A percentile compares a stretch with the other conserved stretches of the same genome.
Conservation (phyloP, 2,113 vertebrate genomes). For the Scytalopus superciliaris region DNA sequence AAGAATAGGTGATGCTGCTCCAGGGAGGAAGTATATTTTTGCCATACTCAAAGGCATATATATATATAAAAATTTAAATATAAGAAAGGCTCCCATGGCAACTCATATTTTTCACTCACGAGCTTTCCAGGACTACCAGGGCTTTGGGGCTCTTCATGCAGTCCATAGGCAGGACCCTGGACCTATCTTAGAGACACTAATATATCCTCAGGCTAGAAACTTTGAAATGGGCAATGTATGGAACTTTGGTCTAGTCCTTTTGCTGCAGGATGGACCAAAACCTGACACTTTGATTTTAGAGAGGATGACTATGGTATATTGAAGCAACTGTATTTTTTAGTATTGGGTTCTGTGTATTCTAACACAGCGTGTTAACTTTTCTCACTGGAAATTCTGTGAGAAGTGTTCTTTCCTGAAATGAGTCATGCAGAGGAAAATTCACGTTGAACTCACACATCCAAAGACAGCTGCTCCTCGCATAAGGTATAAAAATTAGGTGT, state of each 20-base stretch:
- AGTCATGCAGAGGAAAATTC: neutral
- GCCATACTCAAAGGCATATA: neutral
- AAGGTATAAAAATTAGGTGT: neutral
- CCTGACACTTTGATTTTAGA: neutral
- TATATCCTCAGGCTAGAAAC: neutral
- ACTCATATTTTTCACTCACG: neutral
- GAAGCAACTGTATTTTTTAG: neutral
- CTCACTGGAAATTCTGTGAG: neutral
- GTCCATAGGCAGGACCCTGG: neutral
- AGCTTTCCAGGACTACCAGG: neutral
- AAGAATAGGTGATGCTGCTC: neutral
- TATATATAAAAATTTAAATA: no score
- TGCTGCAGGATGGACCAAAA: neutral
- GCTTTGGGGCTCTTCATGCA: neutral
- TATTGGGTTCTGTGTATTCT: neutral
- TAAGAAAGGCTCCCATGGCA: neutral
- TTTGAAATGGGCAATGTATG: neutral
- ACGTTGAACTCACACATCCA: neutral
- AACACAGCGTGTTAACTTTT: neutral
- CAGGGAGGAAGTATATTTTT: neutral
- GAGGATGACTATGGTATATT: neutral
- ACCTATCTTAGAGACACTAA: neutral
- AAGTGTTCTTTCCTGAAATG: neutral
- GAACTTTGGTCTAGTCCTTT: neutral
- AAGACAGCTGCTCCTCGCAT: neutral